Base-by-base conservation (phyloP, 2,888 invertebrate species). In the Macaria liturata region DNA sequence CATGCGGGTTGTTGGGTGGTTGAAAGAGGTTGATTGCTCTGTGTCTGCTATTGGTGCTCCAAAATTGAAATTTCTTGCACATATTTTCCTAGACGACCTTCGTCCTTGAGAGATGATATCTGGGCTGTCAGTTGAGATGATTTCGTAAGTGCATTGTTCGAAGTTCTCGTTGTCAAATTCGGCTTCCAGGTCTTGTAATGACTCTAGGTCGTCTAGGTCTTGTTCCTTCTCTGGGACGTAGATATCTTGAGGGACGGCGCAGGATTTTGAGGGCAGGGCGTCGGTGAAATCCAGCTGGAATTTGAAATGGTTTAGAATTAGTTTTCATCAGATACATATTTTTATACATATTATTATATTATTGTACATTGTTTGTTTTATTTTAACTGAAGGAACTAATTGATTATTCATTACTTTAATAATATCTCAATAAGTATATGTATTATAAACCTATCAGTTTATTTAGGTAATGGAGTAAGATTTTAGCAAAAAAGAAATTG, bases 81-180 rank as follows among this genome's bases (percentile, higher is more conserved):
- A 82, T 0, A 91, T 77, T 59, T 90, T 91, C 20, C 88, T 78
- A 0, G 83, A 74, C 0, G 80, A 72, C 5, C 46, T 20, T 0
- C 91, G 62, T 0, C 91, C 91, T 44, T 83, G 72, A 0, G 91
- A 91, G 9, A 91, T 91, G 0, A 92, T 91, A 40, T 92, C 78
- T 0, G 92, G 92, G 47, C 91, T 91, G 48, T 92, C 92, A 0
- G 92, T 92, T 0, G 91, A 91, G 8, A 92, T 91, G 0, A 92
- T 92, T 64, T 92, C 92, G 46, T 92, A 92, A 62, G 92, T 92
- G 70, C 92, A 89, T 3, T 84, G 78, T 4, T 90, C 89, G 39
- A 89, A 89, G 59, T 85, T 86, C 5, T 88, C 86, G 0, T 80
- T 75, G 0, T 88, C 88, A 4, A 91, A 90, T 58, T 91, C 91